A percentile compares a stretch with the other conserved stretches of the same genome.
phyloP scores from a whole-genome alignment of 2,797 vertebrate species.

The Spinibarbus caldwelli region DNA sequence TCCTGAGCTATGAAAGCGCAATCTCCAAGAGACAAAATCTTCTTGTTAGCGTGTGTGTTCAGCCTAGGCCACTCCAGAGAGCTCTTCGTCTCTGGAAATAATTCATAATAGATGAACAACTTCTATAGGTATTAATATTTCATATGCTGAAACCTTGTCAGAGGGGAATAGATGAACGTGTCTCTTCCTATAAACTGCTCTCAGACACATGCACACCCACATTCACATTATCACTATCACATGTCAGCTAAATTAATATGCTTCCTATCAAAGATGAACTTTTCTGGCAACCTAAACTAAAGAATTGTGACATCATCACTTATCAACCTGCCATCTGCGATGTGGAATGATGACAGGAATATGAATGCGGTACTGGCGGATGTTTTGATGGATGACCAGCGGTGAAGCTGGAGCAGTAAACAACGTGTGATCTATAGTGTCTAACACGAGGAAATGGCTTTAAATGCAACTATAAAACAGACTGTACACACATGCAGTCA shows the following conservation, averaged over 20 bases:
- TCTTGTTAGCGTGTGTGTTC: neutral
- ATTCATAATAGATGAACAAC: constrained; percentile 46
- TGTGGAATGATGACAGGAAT: neutral
- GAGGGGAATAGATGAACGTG: neutral
- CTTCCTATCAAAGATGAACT: neutral
- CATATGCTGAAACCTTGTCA: constrained; percentile 35
- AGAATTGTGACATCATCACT: neutral
- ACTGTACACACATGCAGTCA: neutral
- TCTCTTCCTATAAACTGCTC: constrained; percentile 16
- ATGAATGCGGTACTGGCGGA: neutral
- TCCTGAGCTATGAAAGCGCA: neutral
- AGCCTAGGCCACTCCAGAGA: constrained; percentile 7
- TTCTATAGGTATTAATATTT: constrained; percentile 51
- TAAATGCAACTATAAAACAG: constrained; percentile 1
- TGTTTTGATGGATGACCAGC: constrained; percentile 11
- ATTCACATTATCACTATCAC: constrained; percentile 2
- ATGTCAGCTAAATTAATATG: neutral
- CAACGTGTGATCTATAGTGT: neutral
- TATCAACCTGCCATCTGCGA: constrained; percentile 6
- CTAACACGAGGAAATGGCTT: constrained; percentile 16
- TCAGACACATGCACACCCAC: constrained; percentile 13
- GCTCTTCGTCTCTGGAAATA: constrained; percentile 13
- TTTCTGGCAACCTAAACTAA: constrained; percentile 11
- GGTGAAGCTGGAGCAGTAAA: neutral
- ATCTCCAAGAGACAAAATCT: neutral